Evolutionary conservation across 2,113 vertebrate species (phyloP), one percentile per base, ranked within the genome.

Genomic region (Muscicapa adusta): DNA sequence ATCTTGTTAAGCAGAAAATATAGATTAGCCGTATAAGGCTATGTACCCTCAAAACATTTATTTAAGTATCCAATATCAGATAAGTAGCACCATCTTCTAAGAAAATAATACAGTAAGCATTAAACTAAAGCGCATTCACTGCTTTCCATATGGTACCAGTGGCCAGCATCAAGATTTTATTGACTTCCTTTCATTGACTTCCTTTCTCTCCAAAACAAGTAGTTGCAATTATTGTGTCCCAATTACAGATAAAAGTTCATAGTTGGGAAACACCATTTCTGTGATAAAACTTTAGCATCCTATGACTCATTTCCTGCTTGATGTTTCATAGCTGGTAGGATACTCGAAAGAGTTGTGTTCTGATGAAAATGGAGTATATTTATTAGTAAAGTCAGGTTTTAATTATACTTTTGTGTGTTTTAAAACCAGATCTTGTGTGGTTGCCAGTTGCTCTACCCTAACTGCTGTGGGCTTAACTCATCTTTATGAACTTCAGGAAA

Each of bases 241-340:
- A 48, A 34, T 77, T 81, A 40, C 0, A 38, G 38, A 57, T 58
- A 14, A 53, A 82, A 67, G 53, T 79, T 95, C 77, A n/a, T 86
- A 57, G 8, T 20, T 91, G 68, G 51, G 85, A 78, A 77, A 74
- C 53, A 83, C 53, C 48, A n/a, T 66, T 76, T 85, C 53, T 25
- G 6, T 82, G 40, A 85, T 87, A 60, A 93, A 95, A 82, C 60
- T 85, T 79, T 3, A 88, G 29, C 9, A 1, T 85, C 74, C 66
- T 78, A 34, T 85, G 82, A 89, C 74, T 96, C 62, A 96, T 96
- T 96, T 96, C 89, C 78, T 94, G 56, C 63, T 88, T 83, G 81
- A 85, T 68, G 78, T 88, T 91, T 78, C 29, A 40, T 80, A 61
- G 43, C 60, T 56, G 61, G 47, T 24, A 8, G 82, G 51, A 58